Base-by-base conservation (phyloP, 2,113 vertebrate genomes). In the Mustela lutreola region DNA sequence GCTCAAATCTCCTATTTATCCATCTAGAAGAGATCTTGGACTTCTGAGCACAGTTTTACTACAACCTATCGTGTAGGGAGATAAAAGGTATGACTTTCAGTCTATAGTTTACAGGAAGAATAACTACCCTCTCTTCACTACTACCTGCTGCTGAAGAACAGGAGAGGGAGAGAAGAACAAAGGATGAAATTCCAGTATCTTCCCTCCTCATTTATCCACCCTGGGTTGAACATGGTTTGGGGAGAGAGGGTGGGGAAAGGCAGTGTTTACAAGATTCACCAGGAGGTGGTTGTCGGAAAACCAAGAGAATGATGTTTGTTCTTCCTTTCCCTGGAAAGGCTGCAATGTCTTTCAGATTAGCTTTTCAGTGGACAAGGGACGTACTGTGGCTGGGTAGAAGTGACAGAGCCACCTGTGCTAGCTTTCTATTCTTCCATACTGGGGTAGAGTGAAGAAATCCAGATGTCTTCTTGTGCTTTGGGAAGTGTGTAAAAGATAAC, bases 381-480 rank as follows among this genome's bases (percentile, higher is more conserved):
- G 16, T 60, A 56, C 31, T 1, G 0, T 48, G 2, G 26, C 8
- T 28, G 26, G n/a, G 22, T 2, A 3, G 21, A 58, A 31, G 33
- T 2, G 11, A 24, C 2, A 2, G 33, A 39, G 45, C 70, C 24
- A 63, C 56, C n/a, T 11, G 33, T 85, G 70, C 50, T 18, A 33
- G 33, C 11, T 60, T 11, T 7, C 5, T 12, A 15, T 8, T 21
- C 45, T 24, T 48, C 15, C 10, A 14, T 39, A 6, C 8, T 14
- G 3, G 19, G 5, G 5, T 60, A 48, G 42, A 36, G 0, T 7
- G 18, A 76, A 28, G 48, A 65, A 86, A 91, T 21, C 58, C 1
- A 58, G 26, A 9, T 2, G 53, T 22, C 3, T 14, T 58, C 48
- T 48, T 62, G 22, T 31, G 2, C 21, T 58, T 81, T 42, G 28